Base-by-base conservation (phyloP, 92 coral and sea anemone species). In the Actinostola sp. region DNA sequence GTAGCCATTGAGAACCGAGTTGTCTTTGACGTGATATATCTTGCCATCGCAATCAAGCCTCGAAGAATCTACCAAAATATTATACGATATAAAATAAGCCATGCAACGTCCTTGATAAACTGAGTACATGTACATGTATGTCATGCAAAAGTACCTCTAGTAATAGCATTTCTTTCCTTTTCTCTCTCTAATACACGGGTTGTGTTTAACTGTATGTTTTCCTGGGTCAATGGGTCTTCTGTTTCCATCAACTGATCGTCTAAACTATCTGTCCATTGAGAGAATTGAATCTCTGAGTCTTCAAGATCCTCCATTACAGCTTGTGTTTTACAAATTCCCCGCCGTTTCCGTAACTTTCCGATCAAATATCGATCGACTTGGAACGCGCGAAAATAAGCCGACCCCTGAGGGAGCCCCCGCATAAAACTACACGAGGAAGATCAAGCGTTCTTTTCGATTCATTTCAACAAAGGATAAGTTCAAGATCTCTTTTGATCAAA, bases 251-350 rank as follows among this genome's bases (percentile, higher is more conserved):
- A 43, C 23, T 86, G 86, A 46, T 80, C 74, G 28, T 89, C 92
- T 34, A 77, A 59, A 52, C 92, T 86, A 36, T 89, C 95, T 33
- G 80, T 45, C 95, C 95, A 89, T 34, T 89, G 91, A 19, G 87
- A 82, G 28, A 89, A 72, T 61, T 59, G 61, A 45, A 73, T 43
- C 27, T 75, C 81, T 31, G 80, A 74, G 31, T 75, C 81, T 23
- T 46, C 39, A 49, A 56, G 72, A 27, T 82, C 89, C 28, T 78
- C 91, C 78, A 84, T 74, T n/a, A n/a, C n/a, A n/a, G n/a, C 86
- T 76, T 69, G 80, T 20, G 32, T 16, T 67, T 39, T 56, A 61
- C 82, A 86, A 89, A 89, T 77, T 86, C 48, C 91, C 92, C 96
- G 96, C 96, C 96, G 70, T 72, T 82, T 83, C 16, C 11, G 41